phyloP scores from a whole-genome alignment of 2,888 invertebrate genomes.

The Sphaerophoria taeniata region DNA sequence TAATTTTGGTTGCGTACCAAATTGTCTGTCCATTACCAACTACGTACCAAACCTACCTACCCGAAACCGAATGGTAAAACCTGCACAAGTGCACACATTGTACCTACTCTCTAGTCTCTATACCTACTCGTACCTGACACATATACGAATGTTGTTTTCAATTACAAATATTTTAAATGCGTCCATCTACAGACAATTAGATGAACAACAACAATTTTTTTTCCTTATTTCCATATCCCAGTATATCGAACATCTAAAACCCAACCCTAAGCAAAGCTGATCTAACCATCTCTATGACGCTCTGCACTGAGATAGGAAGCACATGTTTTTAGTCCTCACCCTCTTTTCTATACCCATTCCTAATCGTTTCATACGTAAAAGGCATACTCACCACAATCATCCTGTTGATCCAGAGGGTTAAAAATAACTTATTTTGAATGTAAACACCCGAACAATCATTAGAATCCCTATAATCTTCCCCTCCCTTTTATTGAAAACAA shows the following conservation, averaged over 20 bases:
- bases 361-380: neutral
- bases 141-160: slow-evolving; percentile 61
- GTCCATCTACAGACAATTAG: slow-evolving; percentile 34
- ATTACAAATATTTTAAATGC: slow-evolving; percentile 59
- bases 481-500: slow-evolving; percentile 16
- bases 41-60: neutral
- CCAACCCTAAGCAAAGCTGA: slow-evolving; percentile 46
- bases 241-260: no score
- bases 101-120: neutral
- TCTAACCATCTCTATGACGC: slow-evolving; percentile 23
- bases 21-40: slow-evolving; percentile 38
- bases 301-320: slow-evolving; percentile 81
- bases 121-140: slow-evolving; percentile 58
- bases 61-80: slow-evolving; percentile 60
- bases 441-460: slow-evolving; percentile 73
- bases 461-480: slow-evolving; percentile 64
- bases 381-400: slow-evolving; percentile 75
- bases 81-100: slow-evolving; percentile 39
- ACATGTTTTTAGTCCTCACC: slow-evolving; percentile 79
- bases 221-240: slow-evolving; percentile 32
- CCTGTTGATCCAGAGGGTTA: slow-evolving; percentile 79
- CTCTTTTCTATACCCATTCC: slow-evolving; percentile 13
- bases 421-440: slow-evolving; percentile 61
- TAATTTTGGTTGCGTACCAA: slow-evolving; percentile 58
- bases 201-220: slow-evolving; percentile 40